A percentile compares a stretch with the other conserved stretches of the same genome.
phyloP scores from a whole-genome alignment of 2,888 invertebrate species.

The Glyphotaelius pellucidus region DNA sequence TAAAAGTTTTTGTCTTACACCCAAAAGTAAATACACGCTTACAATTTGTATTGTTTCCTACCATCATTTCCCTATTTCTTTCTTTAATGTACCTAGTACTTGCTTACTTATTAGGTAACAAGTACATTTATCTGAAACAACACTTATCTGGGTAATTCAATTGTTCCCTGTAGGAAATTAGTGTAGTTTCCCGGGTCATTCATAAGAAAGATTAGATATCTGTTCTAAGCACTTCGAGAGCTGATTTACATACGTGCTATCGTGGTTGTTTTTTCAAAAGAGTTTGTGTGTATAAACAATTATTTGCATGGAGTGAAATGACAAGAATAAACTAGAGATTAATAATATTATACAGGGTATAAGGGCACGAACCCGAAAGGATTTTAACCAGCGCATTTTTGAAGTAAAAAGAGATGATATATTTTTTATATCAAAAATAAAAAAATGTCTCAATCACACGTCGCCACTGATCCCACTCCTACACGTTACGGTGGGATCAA shows the following conservation, averaged over 20 bases:
- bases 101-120: not conserved
- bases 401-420: too few species aligned
- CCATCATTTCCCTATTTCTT: not conserved
- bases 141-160: constrained; percentile 66
- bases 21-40: not conserved
- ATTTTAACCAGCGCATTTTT: too few species aligned
- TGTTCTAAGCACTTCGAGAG: constrained; percentile 35
- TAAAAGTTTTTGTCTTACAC: not conserved
- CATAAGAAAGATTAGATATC: constrained; percentile 62
- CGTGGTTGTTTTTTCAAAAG: not conserved
- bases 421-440: too few species aligned
- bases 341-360: not conserved
- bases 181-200: constrained; percentile 64
- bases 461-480: too few species aligned
- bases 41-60: not conserved
- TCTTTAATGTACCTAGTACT: not conserved
- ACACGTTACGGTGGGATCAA: too few species aligned
- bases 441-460: too few species aligned
- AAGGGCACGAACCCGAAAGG: too few species aligned
- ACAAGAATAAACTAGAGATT: not conserved
- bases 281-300: not conserved
- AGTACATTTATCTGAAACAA: constrained; percentile 30
- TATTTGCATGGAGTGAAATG: not conserved
- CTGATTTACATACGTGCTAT: constrained; percentile 54
- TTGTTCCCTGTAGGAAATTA: constrained; percentile 64